Evolutionary conservation across 2,797 vertebrate genomes (phyloP).

Genomic region (Nothura maculosa): DNA sequence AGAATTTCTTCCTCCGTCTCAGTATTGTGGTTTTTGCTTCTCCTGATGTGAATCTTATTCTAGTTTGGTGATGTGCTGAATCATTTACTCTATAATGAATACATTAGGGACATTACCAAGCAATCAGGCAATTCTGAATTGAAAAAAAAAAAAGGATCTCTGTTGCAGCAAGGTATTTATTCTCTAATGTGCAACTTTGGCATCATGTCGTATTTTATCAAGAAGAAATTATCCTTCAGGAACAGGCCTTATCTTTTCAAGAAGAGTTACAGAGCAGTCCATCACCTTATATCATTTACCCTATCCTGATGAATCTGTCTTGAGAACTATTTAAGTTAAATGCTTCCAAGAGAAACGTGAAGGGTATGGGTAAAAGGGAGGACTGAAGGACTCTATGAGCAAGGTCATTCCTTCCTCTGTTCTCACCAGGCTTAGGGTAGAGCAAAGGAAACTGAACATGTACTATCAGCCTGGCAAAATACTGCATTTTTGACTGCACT

Average conservation of each 20-base stretch:
- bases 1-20: not conserved
- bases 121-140: not conserved
- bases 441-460: not conserved
- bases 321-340: not conserved
- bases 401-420: not conserved
- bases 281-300: not conserved
- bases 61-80: not conserved
- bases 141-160: not conserved
- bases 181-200: not conserved
- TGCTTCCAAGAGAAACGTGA: not conserved
- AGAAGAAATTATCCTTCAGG: not conserved
- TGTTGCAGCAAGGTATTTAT: not conserved
- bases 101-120: conserved; percentile 1
- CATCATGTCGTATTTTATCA: not conserved
- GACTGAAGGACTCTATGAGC: not conserved
- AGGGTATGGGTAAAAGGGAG: not conserved
- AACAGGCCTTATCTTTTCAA: not conserved
- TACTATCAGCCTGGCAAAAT: not conserved
- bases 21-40: conserved; percentile 16
- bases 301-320: not conserved
- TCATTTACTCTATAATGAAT: conserved; percentile 2
- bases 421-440: not conserved
- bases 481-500: not conserved
- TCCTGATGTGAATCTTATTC: conserved; percentile 11
- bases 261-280: not conserved